phyloP scores from a whole-genome alignment of 2,888 invertebrate species.

The Tubulanus polymorphus region DNA sequence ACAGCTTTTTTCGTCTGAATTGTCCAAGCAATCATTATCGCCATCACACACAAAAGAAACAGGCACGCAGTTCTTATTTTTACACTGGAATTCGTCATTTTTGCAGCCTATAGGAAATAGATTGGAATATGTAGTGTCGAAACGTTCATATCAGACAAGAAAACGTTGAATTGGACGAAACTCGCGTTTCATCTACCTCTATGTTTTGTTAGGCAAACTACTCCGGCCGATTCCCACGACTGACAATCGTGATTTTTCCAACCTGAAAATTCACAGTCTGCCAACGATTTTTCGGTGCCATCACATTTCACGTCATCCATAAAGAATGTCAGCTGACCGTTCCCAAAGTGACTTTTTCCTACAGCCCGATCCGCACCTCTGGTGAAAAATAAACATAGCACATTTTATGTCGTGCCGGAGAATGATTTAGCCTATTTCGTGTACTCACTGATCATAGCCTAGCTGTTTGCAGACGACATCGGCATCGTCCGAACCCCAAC shows the following conservation, averaged over 20 bases:
- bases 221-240: constrained; percentile 50
- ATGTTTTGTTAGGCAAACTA: constrained; percentile 30
- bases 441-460: constrained; percentile 9
- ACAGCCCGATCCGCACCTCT: constrained; percentile 24
- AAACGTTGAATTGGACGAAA: background rate
- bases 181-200: background rate
- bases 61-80: constrained; percentile 25
- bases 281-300: constrained; percentile 67
- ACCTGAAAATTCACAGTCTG: constrained; percentile 65
- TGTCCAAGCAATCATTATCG: constrained; percentile 27
- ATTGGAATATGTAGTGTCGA: too few relatives aligned
- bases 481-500: constrained; percentile 23
- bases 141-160: background rate
- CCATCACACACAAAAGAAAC: constrained; percentile 32
- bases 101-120: constrained; percentile 24
- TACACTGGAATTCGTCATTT: constrained; percentile 27
- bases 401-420: background rate
- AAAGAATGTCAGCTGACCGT: constrained; percentile 57
- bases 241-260: constrained; percentile 73
- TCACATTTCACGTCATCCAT: constrained; percentile 69
- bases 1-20: constrained; percentile 32
- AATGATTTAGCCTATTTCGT: background rate
- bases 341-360: constrained; percentile 39
- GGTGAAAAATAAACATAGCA: background rate
- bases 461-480: constrained; percentile 28